These are phyloP conservation scores for Hanleya hanleyi DNA, from an alignment of 2,888 invertebrate genomes.

Conservation along the genomic window DNA sequence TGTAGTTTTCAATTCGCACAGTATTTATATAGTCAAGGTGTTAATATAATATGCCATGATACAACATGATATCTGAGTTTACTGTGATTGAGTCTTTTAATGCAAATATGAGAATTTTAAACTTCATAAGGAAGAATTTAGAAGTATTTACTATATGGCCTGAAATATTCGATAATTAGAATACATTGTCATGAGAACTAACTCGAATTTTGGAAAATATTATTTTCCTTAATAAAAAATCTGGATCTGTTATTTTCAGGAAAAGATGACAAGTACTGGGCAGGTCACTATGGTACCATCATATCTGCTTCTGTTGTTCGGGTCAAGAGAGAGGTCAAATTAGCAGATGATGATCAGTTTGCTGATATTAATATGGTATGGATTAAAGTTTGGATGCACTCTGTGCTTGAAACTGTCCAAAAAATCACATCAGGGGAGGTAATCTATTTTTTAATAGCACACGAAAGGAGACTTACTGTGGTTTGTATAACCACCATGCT, in stretches of 20 bases:
- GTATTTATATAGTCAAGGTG: too few relatives aligned
- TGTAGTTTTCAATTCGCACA: too few relatives aligned
- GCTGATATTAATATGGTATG: constrained; percentile 37
- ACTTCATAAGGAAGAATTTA: not conserved
- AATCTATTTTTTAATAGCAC: not conserved
- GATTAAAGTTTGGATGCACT: not conserved
- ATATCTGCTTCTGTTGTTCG: constrained; percentile 53
- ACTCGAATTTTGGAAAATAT: too few relatives aligned
- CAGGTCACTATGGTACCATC: constrained; percentile 53
- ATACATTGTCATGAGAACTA: not conserved
- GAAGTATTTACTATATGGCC: not conserved
- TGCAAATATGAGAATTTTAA: too few relatives aligned
- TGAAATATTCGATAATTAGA: not conserved
- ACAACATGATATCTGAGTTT: too few relatives aligned
- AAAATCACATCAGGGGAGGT: not conserved
- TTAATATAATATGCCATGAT: too few relatives aligned
- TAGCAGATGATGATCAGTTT: constrained; percentile 44
- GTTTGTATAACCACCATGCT: too few relatives aligned
- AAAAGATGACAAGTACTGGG: constrained; percentile 63
- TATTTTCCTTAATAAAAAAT: too few relatives aligned
- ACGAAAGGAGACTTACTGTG: not conserved
- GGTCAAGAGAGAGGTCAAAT: constrained; percentile 47
- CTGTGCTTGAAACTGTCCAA: not conserved
- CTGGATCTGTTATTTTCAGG: constrained; percentile 34
- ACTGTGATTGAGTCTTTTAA: too few relatives aligned